Base-by-base conservation (phyloP, 2,797 vertebrate genomes). In the Hippoglossus hippoglossus region DNA sequence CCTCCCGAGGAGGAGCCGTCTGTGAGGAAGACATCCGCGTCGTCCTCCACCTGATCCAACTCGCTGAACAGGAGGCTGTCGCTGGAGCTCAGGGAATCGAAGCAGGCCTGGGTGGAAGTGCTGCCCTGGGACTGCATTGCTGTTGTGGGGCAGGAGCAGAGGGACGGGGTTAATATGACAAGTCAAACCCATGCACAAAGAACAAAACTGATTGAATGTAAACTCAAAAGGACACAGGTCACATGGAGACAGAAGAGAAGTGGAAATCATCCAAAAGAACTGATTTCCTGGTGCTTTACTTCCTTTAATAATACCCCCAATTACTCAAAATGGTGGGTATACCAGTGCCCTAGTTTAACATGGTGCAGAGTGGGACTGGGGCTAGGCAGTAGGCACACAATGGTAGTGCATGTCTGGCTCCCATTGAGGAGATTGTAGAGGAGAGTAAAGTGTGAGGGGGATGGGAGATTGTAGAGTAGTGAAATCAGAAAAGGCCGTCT, bases 121-220 rank as follows among this genome's bases (percentile, higher is more conserved):
- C 93, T 94, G 80, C 94, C 92, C 79, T 95, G 89, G 57, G 94
- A 93, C 90, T 95, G 95, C 95, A 95, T 95, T 67, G 53, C 91
- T 91, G 72, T 55, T 8, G 41, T 73, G 67, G 55, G 4, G 22
- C 15, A 73, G 25, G 52, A 51, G 12, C 55, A 47, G 44, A 46
- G 44, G 44, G 44, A 16, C 6, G 5, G 16, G 58, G 72, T 78
- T 80, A 63, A 41, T 65, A 50, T 34, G 34, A 56, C 0, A 25
- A 16, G 25, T 51, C 68, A 16, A 24, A 15, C n/a, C 67, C 4
- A 47, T 13, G 49, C 21, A 67, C 9, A 1, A 21, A 31, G 1
- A 18, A 44, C 1, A 59, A 28, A 21, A 52, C 0, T 54, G 6
- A 34, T 63, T 24, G 25, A 21, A 36, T 21, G 28, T 65, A 70